Percentiles rank a stretch among this genome's conserved stretches.
phyloP scores from a whole-genome alignment of 2,888 invertebrate genomes.

The Gnatocerus cornutus region DNA sequence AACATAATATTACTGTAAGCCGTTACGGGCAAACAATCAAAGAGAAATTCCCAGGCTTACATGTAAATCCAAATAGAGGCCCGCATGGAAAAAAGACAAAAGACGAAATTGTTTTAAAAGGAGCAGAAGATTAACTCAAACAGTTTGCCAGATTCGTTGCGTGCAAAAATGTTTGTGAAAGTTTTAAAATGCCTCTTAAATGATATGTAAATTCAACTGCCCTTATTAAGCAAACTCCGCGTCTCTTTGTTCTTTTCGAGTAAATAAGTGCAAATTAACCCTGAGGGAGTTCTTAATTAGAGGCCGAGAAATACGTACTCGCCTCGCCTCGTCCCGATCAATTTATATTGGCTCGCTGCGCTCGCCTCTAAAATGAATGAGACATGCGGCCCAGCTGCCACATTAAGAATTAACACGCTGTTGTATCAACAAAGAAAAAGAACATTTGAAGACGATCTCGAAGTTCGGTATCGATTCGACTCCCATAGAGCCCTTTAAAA shows the following conservation, averaged over 20 bases:
- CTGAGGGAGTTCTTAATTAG: background rate
- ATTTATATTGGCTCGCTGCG: too few species aligned
- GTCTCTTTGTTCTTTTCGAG: constrained; percentile 1
- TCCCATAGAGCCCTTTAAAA: constrained; percentile 13
- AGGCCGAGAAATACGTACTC: background rate
- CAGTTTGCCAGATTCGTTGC: constrained; percentile 8
- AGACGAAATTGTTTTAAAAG: background rate
- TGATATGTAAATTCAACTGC: constrained; percentile 17
- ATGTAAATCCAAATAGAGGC: background rate
- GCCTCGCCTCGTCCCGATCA: too few species aligned
- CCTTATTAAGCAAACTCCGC: constrained; percentile 11
- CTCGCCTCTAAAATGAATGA: too few species aligned
- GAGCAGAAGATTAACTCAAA: constrained; percentile 11
- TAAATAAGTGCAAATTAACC: background rate
- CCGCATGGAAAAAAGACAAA: constrained; percentile 5
- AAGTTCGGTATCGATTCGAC: constrained; percentile 6
- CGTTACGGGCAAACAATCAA: too few species aligned
- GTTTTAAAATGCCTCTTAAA: constrained; percentile 13
- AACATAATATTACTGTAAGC: too few species aligned
- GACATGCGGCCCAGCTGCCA: too few species aligned
- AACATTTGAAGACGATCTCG: background rate
- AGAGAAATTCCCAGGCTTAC: too few species aligned
- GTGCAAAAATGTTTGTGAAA: constrained; percentile 17
- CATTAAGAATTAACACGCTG: too few species aligned
- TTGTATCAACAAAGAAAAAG: background rate